Percentiles rank a stretch among this genome's conserved stretches.
Evolutionary conservation across 1,140 invertebrate genomes (phyloP).

Genomic region (Diachasmimorpha longicaudata): DNA sequence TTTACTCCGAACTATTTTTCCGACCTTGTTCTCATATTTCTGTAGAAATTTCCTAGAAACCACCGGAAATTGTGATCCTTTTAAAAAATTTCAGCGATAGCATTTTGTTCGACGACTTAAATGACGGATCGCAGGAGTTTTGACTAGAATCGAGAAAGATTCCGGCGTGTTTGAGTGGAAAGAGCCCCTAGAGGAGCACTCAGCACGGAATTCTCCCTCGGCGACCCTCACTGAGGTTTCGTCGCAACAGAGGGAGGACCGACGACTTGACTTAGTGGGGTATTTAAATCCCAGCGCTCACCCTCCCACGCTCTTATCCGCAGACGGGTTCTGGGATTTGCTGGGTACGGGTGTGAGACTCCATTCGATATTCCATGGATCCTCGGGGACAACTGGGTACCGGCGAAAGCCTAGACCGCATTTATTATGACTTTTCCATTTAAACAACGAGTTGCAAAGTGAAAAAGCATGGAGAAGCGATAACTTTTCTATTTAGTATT

Average conservation of each 20-base stretch:
- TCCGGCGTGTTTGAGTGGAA: background rate
- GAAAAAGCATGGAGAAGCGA: background rate
- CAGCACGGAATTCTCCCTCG: constrained; percentile 8
- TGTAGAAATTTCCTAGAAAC: too few species aligned
- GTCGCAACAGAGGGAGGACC: background rate
- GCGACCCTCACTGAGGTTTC: background rate
- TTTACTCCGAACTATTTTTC: too few species aligned
- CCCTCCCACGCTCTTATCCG: constrained; percentile 14
- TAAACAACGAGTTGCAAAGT: background rate
- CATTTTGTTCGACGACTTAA: background rate
- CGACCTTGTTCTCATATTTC: too few species aligned
- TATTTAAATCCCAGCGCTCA: constrained; percentile 15
- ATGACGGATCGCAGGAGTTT: background rate
- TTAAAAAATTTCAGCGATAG: background rate
- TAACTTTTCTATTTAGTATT: too few species aligned
- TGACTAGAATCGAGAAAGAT: background rate
- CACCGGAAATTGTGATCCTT: too few species aligned
- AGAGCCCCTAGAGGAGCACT: constrained; percentile 8
- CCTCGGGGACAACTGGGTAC: background rate
- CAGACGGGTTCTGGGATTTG: constrained; percentile 15
- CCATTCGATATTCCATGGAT: constrained; percentile 13
- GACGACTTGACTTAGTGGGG: constrained; percentile 15
- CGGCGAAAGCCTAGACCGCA: background rate
- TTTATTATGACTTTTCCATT: background rate
- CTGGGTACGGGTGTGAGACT: background rate